Evolutionary conservation across 2,888 invertebrate genomes (phyloP), one percentile per base, ranked within the genome.

Genomic region (Tholera decimalis): DNA sequence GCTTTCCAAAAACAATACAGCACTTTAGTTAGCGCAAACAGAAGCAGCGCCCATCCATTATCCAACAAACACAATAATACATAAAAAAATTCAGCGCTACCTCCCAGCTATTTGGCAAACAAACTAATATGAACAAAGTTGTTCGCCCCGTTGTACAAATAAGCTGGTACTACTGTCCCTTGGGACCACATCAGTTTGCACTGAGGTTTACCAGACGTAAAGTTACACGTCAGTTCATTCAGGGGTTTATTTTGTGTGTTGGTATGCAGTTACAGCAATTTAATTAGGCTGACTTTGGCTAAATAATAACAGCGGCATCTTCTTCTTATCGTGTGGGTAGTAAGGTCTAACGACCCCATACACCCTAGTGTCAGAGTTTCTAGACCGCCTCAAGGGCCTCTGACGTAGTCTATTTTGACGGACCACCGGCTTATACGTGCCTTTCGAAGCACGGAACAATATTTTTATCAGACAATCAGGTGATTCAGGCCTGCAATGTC

Each of bases 51-150:
- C n/a, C 46, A 8, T 39, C 4, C 1, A 22, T 68, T 28, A 44
- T 1, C 20, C 2, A 43, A 22, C 22, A 57, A 49, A 58, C 35
- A 43, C 24, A 43, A 43, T 30, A 8, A 49, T 49, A 43, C 7
- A 71, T 60, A 9, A 13, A 24, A 41, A 43, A 43, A 44, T 71
- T 58, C 43, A 49, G 44, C 65, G 11, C n/a, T 43, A 65, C 49
- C 49, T 70, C 6, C 47, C 43, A 62, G 28, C 54, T 66, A 28
- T 58, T 55, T 30, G 7, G 28, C 8, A 46, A 33, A 30, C 54
- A 26, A 71, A 73, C 73, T 66, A 73, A 73, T 74, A 74, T 72
- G 67, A 67, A 55, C 71, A 59, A 59, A 74, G 71, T 72, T 72
- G 30, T 41, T 18, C 33, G 44, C 66, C 22, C 41, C 30, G 24